Evolutionary conservation across 2,797 vertebrate species (phyloP).

Genomic region (Notolepis coatsorum): DNA sequence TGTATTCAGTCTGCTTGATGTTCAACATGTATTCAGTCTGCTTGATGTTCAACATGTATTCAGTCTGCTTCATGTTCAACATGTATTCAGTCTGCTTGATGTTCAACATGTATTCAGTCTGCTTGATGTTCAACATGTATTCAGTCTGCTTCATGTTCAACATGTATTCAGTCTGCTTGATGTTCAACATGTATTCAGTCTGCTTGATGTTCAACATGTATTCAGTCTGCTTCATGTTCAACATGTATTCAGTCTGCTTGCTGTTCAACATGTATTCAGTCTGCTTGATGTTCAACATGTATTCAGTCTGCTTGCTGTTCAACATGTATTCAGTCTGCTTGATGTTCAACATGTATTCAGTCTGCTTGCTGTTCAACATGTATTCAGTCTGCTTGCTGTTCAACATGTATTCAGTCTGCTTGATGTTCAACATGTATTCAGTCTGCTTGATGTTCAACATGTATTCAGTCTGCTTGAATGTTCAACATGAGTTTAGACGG

Average conservation of each 20-base stretch:
- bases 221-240: constrained; percentile 36
- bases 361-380: constrained; percentile 39
- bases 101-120: constrained; percentile 43
- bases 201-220: constrained; percentile 37
- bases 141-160: too few species aligned
- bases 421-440: constrained; percentile 43
- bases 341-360: constrained; percentile 43
- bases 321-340: too few species aligned
- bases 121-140: constrained; percentile 42
- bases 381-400: constrained; percentile 34
- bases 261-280: too few species aligned
- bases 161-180: too few species aligned
- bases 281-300: constrained; percentile 37
- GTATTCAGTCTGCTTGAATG: constrained; percentile 33
- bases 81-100: too few species aligned
- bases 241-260: constrained; percentile 40
- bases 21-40: constrained; percentile 44
- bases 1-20: constrained; percentile 26
- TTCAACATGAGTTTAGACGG: too few species aligned
- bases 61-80: too few species aligned
- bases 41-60: constrained; percentile 42
- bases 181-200: constrained; percentile 44
- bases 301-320: constrained; percentile 36
- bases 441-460: constrained; percentile 39
- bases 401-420: too few species aligned